phyloP scores from a whole-genome alignment of 2,797 vertebrate species.

The Onychomys arenicola region DNA sequence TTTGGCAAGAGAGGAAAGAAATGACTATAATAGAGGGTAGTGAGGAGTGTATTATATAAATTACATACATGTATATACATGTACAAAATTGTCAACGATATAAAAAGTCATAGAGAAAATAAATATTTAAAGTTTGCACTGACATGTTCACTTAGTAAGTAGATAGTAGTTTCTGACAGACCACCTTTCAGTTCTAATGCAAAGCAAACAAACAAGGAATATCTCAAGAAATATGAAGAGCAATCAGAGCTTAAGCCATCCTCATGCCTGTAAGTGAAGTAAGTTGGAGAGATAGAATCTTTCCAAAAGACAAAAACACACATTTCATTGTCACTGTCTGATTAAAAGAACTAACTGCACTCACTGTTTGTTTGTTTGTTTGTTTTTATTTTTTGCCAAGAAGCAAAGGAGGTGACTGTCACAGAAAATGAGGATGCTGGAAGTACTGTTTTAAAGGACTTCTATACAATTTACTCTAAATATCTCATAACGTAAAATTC shows the following conservation, averaged over 20 bases:
- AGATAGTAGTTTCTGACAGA: background rate
- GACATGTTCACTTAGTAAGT: background rate
- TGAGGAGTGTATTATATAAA: background rate
- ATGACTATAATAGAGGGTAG: background rate
- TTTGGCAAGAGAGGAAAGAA: background rate
- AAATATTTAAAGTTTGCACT: background rate
- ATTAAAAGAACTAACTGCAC: constrained; percentile 43
- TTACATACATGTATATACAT: background rate
- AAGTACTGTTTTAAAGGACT: constrained; percentile 80
- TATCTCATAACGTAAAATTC: constrained; percentile 84
- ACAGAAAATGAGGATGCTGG: constrained; percentile 4
- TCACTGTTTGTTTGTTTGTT: constrained; percentile 13
- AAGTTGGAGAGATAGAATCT: background rate
- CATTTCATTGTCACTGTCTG: background rate
- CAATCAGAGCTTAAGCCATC: background rate
- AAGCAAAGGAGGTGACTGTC: constrained; percentile 38
- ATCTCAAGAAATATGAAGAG: background rate
- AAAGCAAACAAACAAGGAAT: background rate
- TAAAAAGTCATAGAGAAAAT: background rate
- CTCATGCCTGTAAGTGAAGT: background rate
- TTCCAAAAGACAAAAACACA: background rate
- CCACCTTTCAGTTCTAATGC: background rate
- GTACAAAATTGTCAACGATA: too few species aligned
- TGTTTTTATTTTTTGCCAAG: constrained; percentile 27
- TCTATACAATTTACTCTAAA: constrained; percentile 77